Percentiles rank a stretch among this genome's conserved stretches.
Conservation (phyloP, 2,888 invertebrate species). For the Eupsilia transversa region DNA sequence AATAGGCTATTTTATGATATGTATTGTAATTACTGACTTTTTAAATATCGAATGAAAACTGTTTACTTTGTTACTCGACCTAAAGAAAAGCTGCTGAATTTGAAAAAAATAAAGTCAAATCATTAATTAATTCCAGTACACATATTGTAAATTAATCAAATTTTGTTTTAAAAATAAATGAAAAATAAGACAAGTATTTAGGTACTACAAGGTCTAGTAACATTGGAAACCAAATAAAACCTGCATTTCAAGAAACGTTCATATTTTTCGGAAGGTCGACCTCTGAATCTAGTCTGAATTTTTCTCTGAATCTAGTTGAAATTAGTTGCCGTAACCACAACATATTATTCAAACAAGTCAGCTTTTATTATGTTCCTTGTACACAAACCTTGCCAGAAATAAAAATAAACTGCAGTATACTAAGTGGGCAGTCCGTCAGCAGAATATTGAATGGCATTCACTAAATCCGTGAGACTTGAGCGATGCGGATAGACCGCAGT, state of each 20-base stretch:
- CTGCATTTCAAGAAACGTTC: background rate
- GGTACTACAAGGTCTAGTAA: background rate
- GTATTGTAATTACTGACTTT: background rate
- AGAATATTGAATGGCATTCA: constrained; percentile 60
- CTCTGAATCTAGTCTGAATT: background rate
- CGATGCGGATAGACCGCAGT: constrained; percentile 69
- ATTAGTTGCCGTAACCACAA: background rate
- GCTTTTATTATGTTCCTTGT: background rate
- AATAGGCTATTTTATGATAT: background rate
- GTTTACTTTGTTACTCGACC: background rate
- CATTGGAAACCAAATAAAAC: background rate
- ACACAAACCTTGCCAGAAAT: constrained; percentile 20
- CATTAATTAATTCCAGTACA: background rate
- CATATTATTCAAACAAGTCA: too few relatives aligned
- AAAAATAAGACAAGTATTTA: too few relatives aligned
- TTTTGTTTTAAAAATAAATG: too few relatives aligned
- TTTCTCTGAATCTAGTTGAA: background rate
- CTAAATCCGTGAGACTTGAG: constrained; percentile 62
- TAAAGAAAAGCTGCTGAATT: background rate
- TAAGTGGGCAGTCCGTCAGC: constrained; percentile 50
- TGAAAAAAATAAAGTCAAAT: background rate
- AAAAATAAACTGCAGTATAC: constrained; percentile 45
- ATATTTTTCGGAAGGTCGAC: background rate
- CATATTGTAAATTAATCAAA: too few relatives aligned
- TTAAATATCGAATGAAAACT: background rate